Evolutionary conservation across 2,797 vertebrate genomes (phyloP), one percentile per base, ranked within the genome.

Genomic region (Rhyacichthys aspro): DNA sequence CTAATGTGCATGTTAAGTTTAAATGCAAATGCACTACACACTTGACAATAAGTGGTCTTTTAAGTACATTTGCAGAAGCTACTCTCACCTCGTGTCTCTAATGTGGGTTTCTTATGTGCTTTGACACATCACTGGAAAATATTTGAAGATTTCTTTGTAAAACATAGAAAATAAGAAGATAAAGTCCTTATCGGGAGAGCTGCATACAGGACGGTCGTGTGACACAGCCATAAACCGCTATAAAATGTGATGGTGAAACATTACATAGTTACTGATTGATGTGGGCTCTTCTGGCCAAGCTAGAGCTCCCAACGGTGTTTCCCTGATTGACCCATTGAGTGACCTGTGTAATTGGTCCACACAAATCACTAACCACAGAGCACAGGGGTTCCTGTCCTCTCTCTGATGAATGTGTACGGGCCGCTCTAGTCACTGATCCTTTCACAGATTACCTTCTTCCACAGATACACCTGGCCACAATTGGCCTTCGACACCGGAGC

Each of bases 221-320:
- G 78, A 84, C 74, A 58, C 43, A 63, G 64, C 86, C 83, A 73
- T 85, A 86, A 84, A 86, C 8, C 15, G 76, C 79, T 81, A 71
- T 90, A 90, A 90, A 91, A 67, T 61, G 71, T 67, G 81, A 84
- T 88, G 84, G 71, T 77, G 83, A 89, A 90, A 88, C 64, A 65
- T 78, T 67, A 17, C 54, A 19, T 75, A 58, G 91, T 93, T 92
- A 92, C 87, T 91, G 77, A 92, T 91, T 93, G 83, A 90, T 86
- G 57, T 17, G 6, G 53, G 52, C 59, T 57, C 74, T 67, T 67
- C 55, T 73, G 77, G 50, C 67, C 57, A 57, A 39, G 67, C 63
- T 45, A 47, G 55, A 60, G 59, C 61, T 79, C 76, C 79, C 65
- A 69, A 68, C 61, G 61, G 67, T 68, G 72, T 67, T 81, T 77